Evolutionary conservation across 1,140 invertebrate genomes (phyloP).

Genomic region (Coelopa frigida): DNA sequence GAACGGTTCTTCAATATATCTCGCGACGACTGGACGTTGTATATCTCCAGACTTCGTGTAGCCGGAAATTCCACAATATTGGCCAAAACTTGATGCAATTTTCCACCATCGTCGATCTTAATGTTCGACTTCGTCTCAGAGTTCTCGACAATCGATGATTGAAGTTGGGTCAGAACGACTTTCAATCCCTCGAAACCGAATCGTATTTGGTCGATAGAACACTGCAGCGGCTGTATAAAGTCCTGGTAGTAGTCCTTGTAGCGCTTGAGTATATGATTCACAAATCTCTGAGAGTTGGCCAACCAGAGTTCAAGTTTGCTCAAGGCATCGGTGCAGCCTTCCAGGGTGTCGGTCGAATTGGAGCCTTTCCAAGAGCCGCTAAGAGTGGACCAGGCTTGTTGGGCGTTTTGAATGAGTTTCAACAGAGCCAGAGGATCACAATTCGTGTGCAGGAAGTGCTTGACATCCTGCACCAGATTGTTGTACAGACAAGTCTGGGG

Average conservation of each 20-base stretch:
- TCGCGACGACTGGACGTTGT: conserved; percentile 6
- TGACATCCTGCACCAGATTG: conserved; percentile 41
- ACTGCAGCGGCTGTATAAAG: conserved; percentile 36
- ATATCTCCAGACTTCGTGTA: conserved; percentile 19
- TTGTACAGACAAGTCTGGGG: conserved; percentile 51
- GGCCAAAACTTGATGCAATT: conserved; percentile 20
- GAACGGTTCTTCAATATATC: conserved; percentile 11
- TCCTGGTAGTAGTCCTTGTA: conserved; percentile 37
- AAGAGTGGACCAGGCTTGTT: conserved; percentile 22
- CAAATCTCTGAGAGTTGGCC: conserved; percentile 34
- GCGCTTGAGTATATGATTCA: conserved; percentile 26
- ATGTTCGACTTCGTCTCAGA: neutral
- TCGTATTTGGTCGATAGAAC: conserved; percentile 26
- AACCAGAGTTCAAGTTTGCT: conserved; percentile 38
- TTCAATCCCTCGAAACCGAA: conserved; percentile 33
- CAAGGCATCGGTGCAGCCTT: conserved; percentile 17
- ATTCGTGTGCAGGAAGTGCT: conserved; percentile 33
- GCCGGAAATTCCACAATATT: conserved; percentile 32
- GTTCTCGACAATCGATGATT: neutral
- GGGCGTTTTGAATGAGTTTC: conserved; percentile 17
- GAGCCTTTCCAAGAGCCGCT: conserved; percentile 14
- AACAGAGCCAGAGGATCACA: conserved; percentile 23
- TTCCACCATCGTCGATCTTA: conserved; percentile 16
- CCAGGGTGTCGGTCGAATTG: neutral
- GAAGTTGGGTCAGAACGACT: conserved; percentile 19